Base-by-base conservation (phyloP, 2,888 invertebrate species). In the Drosophila testacea region DNA sequence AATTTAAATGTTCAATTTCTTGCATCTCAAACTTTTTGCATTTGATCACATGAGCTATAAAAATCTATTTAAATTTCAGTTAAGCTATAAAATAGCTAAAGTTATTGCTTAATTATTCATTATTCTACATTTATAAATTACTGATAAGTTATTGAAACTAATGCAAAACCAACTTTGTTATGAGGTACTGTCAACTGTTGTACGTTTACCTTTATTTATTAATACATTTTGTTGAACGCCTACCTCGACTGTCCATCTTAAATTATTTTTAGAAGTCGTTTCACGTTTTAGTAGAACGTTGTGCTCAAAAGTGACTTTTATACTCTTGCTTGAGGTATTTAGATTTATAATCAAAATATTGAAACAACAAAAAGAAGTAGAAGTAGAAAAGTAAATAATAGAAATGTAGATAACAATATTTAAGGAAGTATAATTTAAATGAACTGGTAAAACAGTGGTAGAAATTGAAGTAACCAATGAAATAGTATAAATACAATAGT, bases 71-170 rank as follows among this genome's bases (percentile, higher is more conserved):
- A 1, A 32, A 32, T 7, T 32, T 6, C 32, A 32, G 32, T 32
- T 9, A 32, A 32, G 7, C 9, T 32, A 32, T 9, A 7, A 36
- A 36, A 4, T 36, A 10, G 36, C 36, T 9, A 6, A 9, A 30
- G 30, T 4, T 30, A 30, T 7, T 30, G 30, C 4, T 32, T 32
- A 7, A 32, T 32, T 50, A 10, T 16, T 2, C 6, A 11, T 48
- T 0, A 22, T 22, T 34, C 32, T 48, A 11, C 11, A 36, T 9
- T 13, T 13, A 30, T 30, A 28, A 47, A n/a, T 13, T 47, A 30
- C 30, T 13, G 46, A 2, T 9, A 44, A 44, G 55, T 10, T 38
- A 47, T 28, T 57, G 57, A 47, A 38, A 47, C 47, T 38, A 38
- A 39, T 28, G 4, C 16, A 38, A 16, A 16, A 32, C 11, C 10